Conservation (phyloP, 1,140 invertebrate genomes). For the Adelges cooleyi region DNA sequence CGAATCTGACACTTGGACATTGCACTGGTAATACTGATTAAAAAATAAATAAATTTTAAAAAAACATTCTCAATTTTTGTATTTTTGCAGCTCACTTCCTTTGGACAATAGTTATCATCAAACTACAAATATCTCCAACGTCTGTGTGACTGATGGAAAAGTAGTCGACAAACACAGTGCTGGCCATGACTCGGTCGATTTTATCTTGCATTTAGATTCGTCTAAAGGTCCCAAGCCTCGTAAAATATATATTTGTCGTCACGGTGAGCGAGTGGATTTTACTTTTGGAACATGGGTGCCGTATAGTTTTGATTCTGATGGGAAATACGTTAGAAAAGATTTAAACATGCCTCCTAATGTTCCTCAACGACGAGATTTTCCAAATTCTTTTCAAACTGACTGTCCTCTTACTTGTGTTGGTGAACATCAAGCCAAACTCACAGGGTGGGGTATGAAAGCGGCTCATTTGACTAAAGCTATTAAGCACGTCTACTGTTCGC, state of each 20-base stretch:
- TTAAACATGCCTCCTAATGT: slow-evolving; percentile 76
- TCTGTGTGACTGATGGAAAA: not conserved
- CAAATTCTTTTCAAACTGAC: slow-evolving; percentile 63
- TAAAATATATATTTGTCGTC: slow-evolving; percentile 65
- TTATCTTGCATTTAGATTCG: not conserved
- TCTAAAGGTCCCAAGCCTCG: slow-evolving; percentile 23
- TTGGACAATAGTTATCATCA: slow-evolving; percentile 9
- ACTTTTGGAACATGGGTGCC: slow-evolving; percentile 81
- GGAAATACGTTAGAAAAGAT: slow-evolving; percentile 63
- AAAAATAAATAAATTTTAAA: not conserved
- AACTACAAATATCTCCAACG: not conserved
- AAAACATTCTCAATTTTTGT: not conserved
- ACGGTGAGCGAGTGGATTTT: slow-evolving; percentile 83
- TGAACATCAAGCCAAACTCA: slow-evolving; percentile 54
- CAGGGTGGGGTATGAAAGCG: slow-evolving; percentile 63
- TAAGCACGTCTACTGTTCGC: slow-evolving; percentile 67
- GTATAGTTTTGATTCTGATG: slow-evolving; percentile 34
- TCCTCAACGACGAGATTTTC: slow-evolving; percentile 46
- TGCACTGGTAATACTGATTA: slow-evolving; percentile 47
- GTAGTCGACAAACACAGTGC: not conserved
- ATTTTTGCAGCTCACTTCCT: not conserved
- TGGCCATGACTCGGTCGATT: not conserved
- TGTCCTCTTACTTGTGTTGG: slow-evolving; percentile 77
- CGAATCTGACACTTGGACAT: slow-evolving; percentile 80
- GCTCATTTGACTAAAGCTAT: slow-evolving; percentile 48